Evolutionary conservation across 2,113 vertebrate genomes (phyloP).

Genomic region (Pedionomus torquatus): DNA sequence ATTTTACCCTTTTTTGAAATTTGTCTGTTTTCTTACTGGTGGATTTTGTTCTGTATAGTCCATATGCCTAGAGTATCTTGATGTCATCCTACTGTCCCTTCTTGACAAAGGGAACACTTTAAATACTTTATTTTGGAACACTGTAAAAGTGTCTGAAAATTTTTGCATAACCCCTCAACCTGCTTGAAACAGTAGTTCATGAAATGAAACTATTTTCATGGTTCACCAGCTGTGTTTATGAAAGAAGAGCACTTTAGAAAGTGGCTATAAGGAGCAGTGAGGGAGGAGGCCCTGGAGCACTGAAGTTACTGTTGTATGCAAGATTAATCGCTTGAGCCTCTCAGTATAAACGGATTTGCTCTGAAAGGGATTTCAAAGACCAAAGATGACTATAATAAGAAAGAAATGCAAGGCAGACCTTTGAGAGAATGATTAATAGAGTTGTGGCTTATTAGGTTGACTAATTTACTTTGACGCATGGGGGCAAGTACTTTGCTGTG

Average conservation of each 20-base stretch:
- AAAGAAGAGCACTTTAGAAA: constrained; percentile 5
- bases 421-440: not conserved
- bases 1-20: not conserved
- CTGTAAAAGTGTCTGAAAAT: not conserved
- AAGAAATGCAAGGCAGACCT: not conserved
- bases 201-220: not conserved
- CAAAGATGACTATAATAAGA: not conserved
- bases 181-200: constrained; percentile 16
- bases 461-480: not conserved
- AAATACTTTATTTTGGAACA: not conserved
- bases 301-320: not conserved
- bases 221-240: not conserved
- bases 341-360: not conserved
- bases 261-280: not conserved
- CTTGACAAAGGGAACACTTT: not conserved
- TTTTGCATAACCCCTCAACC: not conserved
- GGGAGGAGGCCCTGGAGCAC: not conserved
- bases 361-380: not conserved
- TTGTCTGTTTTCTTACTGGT: not conserved
- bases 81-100: not conserved
- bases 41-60: not conserved
- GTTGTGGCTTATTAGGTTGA: not conserved
- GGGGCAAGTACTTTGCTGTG: not conserved
- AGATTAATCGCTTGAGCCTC: not conserved
- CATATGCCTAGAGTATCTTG: not conserved